These are phyloP conservation scores for Rhopalosiphum maidis DNA, from an alignment of 1,140 invertebrate species.

Conservation along the genomic window DNA sequence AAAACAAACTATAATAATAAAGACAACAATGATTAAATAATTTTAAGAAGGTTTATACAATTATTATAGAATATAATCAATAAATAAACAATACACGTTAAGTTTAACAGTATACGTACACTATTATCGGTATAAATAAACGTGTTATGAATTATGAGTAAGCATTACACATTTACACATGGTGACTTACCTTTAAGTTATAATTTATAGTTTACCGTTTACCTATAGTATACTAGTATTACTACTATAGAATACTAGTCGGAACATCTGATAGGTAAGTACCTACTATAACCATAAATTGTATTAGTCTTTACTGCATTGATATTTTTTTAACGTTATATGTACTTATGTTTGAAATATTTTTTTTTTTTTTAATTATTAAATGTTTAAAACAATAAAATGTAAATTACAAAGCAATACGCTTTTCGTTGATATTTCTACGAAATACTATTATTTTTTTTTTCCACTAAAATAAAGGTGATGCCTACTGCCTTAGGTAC, in stretches of 20 bases:
- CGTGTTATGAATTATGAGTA: neutral
- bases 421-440: neutral
- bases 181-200: neutral
- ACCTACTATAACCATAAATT: neutral
- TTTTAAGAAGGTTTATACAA: neutral
- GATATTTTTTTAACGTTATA: neutral
- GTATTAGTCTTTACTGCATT: neutral
- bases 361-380: neutral
- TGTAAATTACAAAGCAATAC: neutral
- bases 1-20: constrained; percentile 14
- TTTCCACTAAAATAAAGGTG: neutral
- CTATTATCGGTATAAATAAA: neutral
- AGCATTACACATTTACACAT: neutral
- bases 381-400: neutral
- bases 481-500: neutral
- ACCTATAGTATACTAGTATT: neutral
- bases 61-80: neutral
- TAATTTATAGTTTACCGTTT: neutral
- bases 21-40: constrained; percentile 32
- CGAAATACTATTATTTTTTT: neutral
- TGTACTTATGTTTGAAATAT: neutral
- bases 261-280: neutral
- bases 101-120: neutral
- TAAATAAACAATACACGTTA: constrained; percentile 11
- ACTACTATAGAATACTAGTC: too few species aligned